These are phyloP conservation scores for Lerista edwardsae DNA, from an alignment of 2,797 vertebrate genomes.

Conservation along the genomic window DNA sequence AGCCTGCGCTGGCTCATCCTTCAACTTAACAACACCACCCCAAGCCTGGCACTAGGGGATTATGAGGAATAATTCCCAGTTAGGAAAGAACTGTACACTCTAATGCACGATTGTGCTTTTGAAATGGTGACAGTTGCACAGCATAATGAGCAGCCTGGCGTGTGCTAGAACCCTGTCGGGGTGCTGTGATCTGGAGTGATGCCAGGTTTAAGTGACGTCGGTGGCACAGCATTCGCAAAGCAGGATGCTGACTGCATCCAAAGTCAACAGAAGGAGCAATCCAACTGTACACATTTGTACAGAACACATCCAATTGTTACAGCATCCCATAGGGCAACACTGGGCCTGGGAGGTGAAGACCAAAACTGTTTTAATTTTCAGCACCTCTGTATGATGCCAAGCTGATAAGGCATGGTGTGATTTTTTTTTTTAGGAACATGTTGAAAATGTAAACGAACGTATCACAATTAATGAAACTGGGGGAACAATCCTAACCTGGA, in stretches of 20 bases:
- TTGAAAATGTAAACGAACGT: not conserved
- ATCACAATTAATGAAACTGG: not conserved
- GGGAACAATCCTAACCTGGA: too few relatives aligned
- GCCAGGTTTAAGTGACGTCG: not conserved
- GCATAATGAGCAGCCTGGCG: not conserved
- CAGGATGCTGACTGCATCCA: not conserved
- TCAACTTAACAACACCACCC: slow-evolving; percentile 10
- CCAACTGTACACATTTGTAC: too few relatives aligned
- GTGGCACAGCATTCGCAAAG: not conserved
- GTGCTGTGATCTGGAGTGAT: not conserved
- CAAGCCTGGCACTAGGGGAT: not conserved
- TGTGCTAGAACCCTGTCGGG: not conserved
- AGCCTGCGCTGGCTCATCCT: not conserved
- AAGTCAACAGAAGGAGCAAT: not conserved
- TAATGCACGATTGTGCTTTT: not conserved
- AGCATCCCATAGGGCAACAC: not conserved
- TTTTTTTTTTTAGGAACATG: not conserved
- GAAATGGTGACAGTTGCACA: not conserved
- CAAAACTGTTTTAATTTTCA: not conserved
- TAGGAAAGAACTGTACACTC: not conserved
- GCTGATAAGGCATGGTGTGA: not conserved
- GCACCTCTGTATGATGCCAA: not conserved
- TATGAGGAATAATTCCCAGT: not conserved
- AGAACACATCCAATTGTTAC: not conserved
- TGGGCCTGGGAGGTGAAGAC: not conserved